Evolutionary conservation across 2,888 invertebrate species (phyloP).

Genomic region (Oligia latruncula): DNA sequence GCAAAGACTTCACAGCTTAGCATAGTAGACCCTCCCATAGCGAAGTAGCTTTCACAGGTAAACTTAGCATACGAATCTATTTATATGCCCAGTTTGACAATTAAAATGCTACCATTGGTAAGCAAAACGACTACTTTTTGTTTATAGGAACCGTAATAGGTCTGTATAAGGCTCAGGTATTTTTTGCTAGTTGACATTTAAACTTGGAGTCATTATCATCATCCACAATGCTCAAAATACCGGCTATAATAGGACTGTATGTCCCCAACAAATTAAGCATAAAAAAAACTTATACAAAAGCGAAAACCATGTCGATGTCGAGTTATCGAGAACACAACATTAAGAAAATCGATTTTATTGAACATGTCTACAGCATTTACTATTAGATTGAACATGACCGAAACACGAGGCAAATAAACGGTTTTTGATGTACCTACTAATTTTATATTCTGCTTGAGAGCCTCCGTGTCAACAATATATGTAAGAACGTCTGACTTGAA

Average conservation of each 20-base stretch:
- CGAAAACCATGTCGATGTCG: background rate
- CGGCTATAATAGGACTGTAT: background rate
- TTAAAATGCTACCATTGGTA: background rate
- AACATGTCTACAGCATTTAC: slow-evolving; percentile 33
- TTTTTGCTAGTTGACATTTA: background rate
- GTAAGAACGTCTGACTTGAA: background rate
- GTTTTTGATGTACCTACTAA: background rate
- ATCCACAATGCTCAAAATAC: background rate
- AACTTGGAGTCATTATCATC: background rate
- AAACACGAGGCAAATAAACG: slow-evolving; percentile 1
- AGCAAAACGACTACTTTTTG: background rate
- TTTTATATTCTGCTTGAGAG: background rate
- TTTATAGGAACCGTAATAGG: background rate
- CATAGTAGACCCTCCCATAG: background rate
- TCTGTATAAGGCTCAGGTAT: background rate
- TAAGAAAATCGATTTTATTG: slow-evolving; percentile 34
- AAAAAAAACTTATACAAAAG: background rate
- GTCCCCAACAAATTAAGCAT: background rate
- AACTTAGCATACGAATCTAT: background rate
- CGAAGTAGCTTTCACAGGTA: background rate
- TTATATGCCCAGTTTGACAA: background rate
- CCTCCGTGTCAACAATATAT: background rate
- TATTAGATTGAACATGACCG: slow-evolving; percentile 38
- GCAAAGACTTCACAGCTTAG: background rate
- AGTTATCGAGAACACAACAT: slow-evolving; percentile 27